phyloP scores from a whole-genome alignment of 2,888 invertebrate genomes.

The Yponomeuta malinellus region DNA sequence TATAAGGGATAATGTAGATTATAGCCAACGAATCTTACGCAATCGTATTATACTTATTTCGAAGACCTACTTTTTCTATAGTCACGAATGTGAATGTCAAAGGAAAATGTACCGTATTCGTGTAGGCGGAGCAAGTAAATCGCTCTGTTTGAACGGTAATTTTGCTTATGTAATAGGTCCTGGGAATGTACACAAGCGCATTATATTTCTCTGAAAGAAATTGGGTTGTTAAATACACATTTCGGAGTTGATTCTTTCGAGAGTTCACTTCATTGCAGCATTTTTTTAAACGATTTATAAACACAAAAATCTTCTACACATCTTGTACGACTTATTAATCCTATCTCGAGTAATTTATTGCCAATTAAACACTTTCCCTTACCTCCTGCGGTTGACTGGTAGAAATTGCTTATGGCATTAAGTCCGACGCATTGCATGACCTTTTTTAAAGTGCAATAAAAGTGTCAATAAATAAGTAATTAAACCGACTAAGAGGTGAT shows the following conservation, averaged over 20 bases:
- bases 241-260: not conserved
- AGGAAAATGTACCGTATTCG: not conserved
- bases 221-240: not conserved
- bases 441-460: no score
- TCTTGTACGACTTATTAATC: no score
- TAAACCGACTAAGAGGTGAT: no score
- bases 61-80: slow-evolving; percentile 5
- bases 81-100: not conserved
- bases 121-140: not conserved
- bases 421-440: no score
- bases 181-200: not conserved
- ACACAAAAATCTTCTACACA: no score
- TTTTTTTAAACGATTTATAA: not conserved
- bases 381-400: no score
- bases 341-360: no score
- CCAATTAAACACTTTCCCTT: no score
- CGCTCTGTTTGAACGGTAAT: not conserved
- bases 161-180: not conserved
- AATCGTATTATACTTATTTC: not conserved
- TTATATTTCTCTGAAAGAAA: not conserved
- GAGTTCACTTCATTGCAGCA: not conserved
- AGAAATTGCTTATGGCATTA: no score
- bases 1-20: not conserved
- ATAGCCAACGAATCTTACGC: not conserved
- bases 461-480: no score